Evolutionary conservation across 2,113 vertebrate genomes (phyloP).

Genomic region (Microcebus jonahi): DNA sequence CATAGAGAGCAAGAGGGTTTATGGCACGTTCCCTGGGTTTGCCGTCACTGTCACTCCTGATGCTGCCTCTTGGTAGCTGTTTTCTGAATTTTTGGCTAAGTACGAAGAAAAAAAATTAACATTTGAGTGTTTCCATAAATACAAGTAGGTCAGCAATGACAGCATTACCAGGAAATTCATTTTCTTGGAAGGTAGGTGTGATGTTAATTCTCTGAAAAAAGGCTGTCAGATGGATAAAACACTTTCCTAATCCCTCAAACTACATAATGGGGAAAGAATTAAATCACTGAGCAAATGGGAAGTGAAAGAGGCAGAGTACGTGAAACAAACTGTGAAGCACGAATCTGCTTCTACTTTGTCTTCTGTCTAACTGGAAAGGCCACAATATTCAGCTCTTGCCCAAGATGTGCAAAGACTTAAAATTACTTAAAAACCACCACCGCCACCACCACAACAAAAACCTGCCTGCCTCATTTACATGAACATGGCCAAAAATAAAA

Average conservation of each 20-base stretch:
- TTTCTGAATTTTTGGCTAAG: neutral
- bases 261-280: neutral
- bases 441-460: neutral
- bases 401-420: neutral
- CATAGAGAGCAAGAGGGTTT: neutral
- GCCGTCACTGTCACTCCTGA: neutral
- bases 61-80: neutral
- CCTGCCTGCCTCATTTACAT: neutral
- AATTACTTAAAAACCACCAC: neutral
- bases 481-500: conserved; percentile 9
- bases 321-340: neutral
- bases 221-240: neutral
- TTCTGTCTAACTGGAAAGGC: neutral
- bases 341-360: neutral
- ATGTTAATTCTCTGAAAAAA: neutral
- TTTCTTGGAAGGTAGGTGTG: neutral
- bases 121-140: neutral
- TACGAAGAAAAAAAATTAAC: neutral
- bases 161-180: neutral
- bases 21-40: neutral
- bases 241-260: neutral
- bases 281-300: neutral
- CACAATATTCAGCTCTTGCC: neutral
- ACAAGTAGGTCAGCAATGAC: neutral
- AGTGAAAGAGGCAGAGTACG: neutral